These are phyloP conservation scores for Isaurus tuberculatus DNA, from an alignment of 92 coral and sea anemone genomes.

Conservation along the genomic window DNA sequence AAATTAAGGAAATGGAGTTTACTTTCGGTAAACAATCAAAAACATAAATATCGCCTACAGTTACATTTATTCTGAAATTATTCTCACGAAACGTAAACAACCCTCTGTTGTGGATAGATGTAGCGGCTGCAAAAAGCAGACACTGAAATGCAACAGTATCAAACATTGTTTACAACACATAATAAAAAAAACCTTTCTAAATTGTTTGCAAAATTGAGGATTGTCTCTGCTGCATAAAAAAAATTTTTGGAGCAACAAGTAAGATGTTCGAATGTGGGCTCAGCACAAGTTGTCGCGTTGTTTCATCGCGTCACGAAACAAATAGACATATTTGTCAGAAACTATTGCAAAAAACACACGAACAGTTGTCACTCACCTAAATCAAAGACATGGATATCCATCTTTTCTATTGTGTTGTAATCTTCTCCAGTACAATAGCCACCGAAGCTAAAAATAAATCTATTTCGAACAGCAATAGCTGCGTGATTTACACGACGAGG, in stretches of 20 bases:
- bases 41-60: neutral
- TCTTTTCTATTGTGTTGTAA: constrained; percentile 79
- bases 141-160: neutral
- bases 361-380: constrained; percentile 64
- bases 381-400: constrained; percentile 94
- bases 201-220: neutral
- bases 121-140: neutral
- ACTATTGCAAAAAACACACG: neutral
- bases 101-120: neutral
- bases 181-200: neutral
- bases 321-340: neutral
- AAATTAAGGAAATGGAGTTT: too few species aligned
- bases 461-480: constrained; percentile 81
- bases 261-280: too few species aligned
- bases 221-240: neutral
- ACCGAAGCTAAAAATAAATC: constrained; percentile 93
- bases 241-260: too few species aligned
- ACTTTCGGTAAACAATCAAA: too few species aligned
- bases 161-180: neutral
- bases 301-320: neutral
- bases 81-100: neutral
- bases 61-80: neutral
- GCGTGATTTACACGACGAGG: constrained; percentile 98
- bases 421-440: constrained; percentile 99
- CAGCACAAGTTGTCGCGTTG: neutral